phyloP scores from a whole-genome alignment of 2,888 invertebrate species.

The Malthinus flaveolus region DNA sequence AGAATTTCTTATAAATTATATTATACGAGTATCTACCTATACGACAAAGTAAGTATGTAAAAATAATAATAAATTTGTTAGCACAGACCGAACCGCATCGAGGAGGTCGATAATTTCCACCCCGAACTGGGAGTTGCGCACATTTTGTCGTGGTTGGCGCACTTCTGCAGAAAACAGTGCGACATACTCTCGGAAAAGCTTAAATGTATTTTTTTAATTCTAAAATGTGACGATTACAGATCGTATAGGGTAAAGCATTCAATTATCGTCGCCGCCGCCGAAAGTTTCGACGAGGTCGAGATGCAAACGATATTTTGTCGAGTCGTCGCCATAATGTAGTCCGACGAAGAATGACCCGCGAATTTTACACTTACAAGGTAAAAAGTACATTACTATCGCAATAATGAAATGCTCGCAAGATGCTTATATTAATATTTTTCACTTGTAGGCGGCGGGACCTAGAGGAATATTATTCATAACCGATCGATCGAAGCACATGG shows the following conservation, averaged over 20 bases:
- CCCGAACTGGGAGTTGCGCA: conserved; percentile 29
- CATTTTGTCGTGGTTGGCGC: conserved; percentile 27
- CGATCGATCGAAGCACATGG: conserved; percentile 48
- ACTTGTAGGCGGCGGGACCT: conserved; percentile 47
- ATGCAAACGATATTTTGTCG: background rate
- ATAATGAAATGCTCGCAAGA: background rate
- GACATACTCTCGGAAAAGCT: conserved; percentile 20
- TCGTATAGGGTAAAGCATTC: background rate
- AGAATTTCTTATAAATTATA: no score
- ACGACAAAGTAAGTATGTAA: conserved; percentile 38
- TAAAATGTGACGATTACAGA: background rate
- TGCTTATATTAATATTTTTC: conserved; percentile 5
- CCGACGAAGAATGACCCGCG: conserved; percentile 43
- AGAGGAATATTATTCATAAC: conserved; percentile 49
- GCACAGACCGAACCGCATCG: conserved; percentile 50
- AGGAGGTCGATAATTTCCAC: conserved; percentile 43
- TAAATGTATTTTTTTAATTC: background rate
- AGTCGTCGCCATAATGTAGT: conserved; percentile 20
- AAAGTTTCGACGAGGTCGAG: background rate
- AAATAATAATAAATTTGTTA: conserved; percentile 47
- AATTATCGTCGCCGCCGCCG: background rate
- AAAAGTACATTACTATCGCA: conserved; percentile 23
- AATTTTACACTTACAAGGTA: conserved; percentile 50
- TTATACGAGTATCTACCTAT: conserved; percentile 23
- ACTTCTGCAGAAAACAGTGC: conserved; percentile 31